These are phyloP conservation scores for Cacajao melanocephalus DNA, from an alignment of 2,797 vertebrate species.

Conservation along the genomic window DNA sequence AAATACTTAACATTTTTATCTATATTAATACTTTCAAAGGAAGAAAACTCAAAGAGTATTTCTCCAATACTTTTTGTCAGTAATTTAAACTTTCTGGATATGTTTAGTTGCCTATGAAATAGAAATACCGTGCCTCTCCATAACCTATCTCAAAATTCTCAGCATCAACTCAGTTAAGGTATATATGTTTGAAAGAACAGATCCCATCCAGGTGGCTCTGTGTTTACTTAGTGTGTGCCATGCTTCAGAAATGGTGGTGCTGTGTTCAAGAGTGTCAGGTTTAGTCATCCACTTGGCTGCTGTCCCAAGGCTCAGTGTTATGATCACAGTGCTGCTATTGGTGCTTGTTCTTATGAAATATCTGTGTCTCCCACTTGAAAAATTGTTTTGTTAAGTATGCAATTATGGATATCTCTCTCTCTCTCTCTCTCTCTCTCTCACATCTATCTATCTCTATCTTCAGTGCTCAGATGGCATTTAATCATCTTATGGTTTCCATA, in stretches of 20 bases:
- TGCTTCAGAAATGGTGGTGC: background rate
- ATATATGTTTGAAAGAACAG: background rate
- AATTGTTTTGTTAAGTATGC: background rate
- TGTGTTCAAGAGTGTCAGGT: background rate
- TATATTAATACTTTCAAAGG: background rate
- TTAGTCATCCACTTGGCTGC: background rate
- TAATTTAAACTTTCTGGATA: background rate
- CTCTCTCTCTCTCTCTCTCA: too few species aligned
- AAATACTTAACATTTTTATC: background rate
- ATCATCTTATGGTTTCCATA: background rate
- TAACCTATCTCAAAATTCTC: background rate
- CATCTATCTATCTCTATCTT: background rate
- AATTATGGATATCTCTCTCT: background rate
- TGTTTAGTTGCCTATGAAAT: background rate
- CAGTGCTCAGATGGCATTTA: background rate
- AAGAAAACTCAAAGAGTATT: background rate
- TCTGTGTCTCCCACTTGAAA: background rate
- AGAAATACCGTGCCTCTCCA: background rate
- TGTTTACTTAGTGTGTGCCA: background rate
- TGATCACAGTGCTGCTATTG: background rate
- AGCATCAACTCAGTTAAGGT: background rate
- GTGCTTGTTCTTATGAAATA: background rate
- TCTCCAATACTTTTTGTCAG: background rate
- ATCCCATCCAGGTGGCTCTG: background rate
- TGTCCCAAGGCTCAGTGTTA: background rate